Percentiles rank a stretch among this genome's conserved stretches.
Conservation (phyloP, 92 coral and sea anemone genomes). For the Porites evermanni region DNA sequence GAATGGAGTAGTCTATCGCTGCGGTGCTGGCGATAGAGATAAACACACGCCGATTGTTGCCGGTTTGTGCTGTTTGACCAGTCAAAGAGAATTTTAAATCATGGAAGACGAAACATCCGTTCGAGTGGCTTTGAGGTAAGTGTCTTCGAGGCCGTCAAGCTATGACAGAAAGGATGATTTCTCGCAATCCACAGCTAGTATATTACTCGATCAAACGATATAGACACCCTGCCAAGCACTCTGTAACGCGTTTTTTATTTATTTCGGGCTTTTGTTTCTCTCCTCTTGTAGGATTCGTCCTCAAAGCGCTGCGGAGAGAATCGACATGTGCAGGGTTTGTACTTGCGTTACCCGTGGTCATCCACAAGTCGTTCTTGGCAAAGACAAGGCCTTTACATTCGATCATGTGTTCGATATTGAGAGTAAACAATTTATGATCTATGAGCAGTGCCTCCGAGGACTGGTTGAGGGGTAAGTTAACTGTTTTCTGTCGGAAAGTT, state of each 20-base stretch:
- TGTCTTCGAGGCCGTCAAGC: slow-evolving; percentile 1
- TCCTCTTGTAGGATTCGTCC: slow-evolving; percentile 90
- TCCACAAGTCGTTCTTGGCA: slow-evolving; percentile 97
- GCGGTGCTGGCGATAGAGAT: slow-evolving; percentile 43
- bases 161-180: neutral
- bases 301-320: slow-evolving; percentile 98
- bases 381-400: slow-evolving; percentile 98
- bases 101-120: slow-evolving; percentile 91
- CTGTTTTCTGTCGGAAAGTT: neutral
- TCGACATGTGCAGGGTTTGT: slow-evolving; percentile 97
- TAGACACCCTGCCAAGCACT: slow-evolving; percentile 57
- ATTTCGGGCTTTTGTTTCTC: slow-evolving; percentile 41
- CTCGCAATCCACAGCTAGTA: slow-evolving; percentile 8
- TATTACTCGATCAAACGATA: slow-evolving; percentile 37
- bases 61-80: slow-evolving; percentile 9
- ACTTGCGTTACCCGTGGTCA: slow-evolving; percentile 89
- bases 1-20: slow-evolving; percentile 66
- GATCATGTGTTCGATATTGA: slow-evolving; percentile 88
- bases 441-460: slow-evolving; percentile 84
- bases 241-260: slow-evolving; percentile 44
- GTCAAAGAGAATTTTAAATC: slow-evolving; percentile 44
- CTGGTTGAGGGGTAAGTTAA: slow-evolving; percentile 93
- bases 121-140: slow-evolving; percentile 96
- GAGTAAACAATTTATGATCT: slow-evolving; percentile 83
- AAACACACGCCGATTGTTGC: neutral